Base-by-base conservation (phyloP, 2,797 vertebrate species). In the Crypturellus tataupa region DNA sequence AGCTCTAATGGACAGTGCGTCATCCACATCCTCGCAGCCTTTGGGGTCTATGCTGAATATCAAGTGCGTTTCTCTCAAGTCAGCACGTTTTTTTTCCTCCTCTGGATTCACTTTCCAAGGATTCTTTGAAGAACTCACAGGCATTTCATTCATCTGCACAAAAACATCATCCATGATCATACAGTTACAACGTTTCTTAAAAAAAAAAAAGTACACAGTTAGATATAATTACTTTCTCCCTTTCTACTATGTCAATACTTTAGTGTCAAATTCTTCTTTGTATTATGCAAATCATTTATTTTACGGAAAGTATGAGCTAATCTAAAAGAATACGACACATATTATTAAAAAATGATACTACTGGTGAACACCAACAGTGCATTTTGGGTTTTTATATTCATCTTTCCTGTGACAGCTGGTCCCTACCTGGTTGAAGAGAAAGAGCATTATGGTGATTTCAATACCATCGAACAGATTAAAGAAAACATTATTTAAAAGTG, bases 1-100 rank as follows among this genome's bases (percentile, higher is more conserved):
- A 33, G 87, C 59, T 33, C 98, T 97, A 40, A 99, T 90, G 0
- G 99, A 99, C 29, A 99, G 97, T 0, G 99, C 95, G 39, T 99
- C 99, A 15, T 99, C 99, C 58, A 99, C 99, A 18, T 99, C 99
- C 96, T 99, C 99, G 1, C 99, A 99, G 94, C 98, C 99, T 75
- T 79, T 96, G 0, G 99, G 99, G 97, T 99, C 99, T n/a, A 99
- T 99, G 98, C 99, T 99, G 98, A 99, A 99, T 72, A 99, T 98
- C 85, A 99, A 96, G 92, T 99, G 99, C 2, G 96, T 98, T 3
- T 96, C 83, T 71, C 99, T 96, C 87, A 99, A 96, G 95, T 99
- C 99, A 2, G 96, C 96, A 3, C 99, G 98, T 0, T 76, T 80
- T 2, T 37, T 90, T 33, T 83, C 97, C 96, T 99, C 98, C 25